These are phyloP conservation scores for Philotrypesis tridentata DNA, from an alignment of 1,140 invertebrate genomes.

Conservation along the genomic window DNA sequence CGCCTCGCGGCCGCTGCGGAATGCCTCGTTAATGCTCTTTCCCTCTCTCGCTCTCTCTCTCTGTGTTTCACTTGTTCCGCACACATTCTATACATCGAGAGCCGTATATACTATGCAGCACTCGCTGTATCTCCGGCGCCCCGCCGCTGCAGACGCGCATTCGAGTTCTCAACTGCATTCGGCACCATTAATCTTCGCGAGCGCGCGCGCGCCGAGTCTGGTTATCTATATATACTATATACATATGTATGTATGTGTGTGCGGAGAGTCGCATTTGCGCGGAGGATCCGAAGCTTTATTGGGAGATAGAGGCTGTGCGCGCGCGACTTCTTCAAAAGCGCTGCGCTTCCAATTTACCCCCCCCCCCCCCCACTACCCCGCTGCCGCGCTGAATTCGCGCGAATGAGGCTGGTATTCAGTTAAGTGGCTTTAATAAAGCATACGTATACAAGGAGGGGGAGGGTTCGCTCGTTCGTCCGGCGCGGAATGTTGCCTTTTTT, in stretches of 20 bases:
- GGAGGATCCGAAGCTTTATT: neutral
- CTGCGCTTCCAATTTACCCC: neutral
- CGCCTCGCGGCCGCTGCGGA: neutral
- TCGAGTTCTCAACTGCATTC: slow-evolving; percentile 6
- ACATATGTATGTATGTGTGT: too few species aligned
- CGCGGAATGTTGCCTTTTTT: too few species aligned
- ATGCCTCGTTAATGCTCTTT: slow-evolving; percentile 23
- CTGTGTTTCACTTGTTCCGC: neutral
- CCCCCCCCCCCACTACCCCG: too few species aligned
- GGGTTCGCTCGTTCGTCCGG: too few species aligned
- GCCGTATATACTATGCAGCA: too few species aligned
- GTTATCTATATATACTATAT: too few species aligned
- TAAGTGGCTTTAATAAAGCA: neutral
- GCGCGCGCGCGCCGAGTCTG: too few species aligned
- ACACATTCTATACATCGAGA: neutral
- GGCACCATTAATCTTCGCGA: slow-evolving; percentile 10
- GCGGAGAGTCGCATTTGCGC: slow-evolving; percentile 8
- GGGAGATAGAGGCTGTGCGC: too few species aligned
- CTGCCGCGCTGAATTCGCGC: neutral
- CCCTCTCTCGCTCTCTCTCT: too few species aligned
- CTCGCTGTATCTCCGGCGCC: too few species aligned
- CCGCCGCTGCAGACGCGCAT: neutral
- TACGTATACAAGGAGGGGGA: neutral
- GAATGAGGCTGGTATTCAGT: neutral
- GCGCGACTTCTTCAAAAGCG: neutral